Percentiles rank a stretch among this genome's conserved stretches.
phyloP scores from a whole-genome alignment of 2,113 vertebrate genomes.

The Sakesphorus luctuosus region DNA sequence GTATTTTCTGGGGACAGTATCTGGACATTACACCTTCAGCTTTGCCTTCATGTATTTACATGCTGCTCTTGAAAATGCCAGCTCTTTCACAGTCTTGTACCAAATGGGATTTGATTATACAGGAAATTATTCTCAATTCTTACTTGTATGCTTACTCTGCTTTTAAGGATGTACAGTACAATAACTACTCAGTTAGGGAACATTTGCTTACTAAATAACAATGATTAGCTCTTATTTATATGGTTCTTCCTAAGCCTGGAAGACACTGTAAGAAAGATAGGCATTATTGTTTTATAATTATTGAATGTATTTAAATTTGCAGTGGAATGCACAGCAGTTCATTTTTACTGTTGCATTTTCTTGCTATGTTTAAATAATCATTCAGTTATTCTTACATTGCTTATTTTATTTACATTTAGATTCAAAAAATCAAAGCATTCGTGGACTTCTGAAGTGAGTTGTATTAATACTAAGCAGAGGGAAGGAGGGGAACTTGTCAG shows the following conservation, averaged over 20 bases:
- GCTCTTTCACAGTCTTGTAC: conserved; percentile 37
- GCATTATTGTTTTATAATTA: conserved; percentile 46
- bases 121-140: conserved; percentile 39
- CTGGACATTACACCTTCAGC: neutral
- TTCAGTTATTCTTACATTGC: conserved; percentile 22
- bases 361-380: conserved; percentile 45
- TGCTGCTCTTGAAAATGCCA: neutral
- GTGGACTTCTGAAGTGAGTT: conserved; percentile 16
- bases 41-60: neutral
- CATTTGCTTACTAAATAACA: conserved; percentile 52
- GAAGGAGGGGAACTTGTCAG: neutral
- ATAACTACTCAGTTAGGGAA: conserved; percentile 37
- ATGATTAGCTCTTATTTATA: neutral
- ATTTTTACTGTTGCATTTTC: conserved; percentile 50
- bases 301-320: conserved; percentile 55
- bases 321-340: conserved; percentile 41
- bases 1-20: neutral
- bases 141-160: neutral
- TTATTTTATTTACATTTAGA: conserved; percentile 63
- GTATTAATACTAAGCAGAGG: neutral
- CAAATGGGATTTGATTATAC: conserved; percentile 1
- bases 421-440: conserved; percentile 39
- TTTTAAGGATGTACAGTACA: neutral
- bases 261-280: neutral
- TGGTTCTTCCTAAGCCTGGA: neutral